These are phyloP conservation scores for Aricia artaxerxes DNA, from an alignment of 2,888 invertebrate species.

Conservation along the genomic window DNA sequence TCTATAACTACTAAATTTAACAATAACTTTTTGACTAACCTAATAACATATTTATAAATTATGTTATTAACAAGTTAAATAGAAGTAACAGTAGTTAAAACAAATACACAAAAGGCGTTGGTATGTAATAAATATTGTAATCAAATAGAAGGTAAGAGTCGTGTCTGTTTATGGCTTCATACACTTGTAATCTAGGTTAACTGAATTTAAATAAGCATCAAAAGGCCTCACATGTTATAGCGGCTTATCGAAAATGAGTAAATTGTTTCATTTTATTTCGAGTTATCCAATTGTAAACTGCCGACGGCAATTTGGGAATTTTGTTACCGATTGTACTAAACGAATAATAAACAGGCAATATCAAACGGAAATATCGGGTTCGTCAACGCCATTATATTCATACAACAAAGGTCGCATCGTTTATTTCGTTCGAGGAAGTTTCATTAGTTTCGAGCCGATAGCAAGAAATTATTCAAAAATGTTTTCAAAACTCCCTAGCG, in stretches of 20 bases:
- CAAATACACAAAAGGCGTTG: background rate
- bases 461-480: conserved; percentile 31
- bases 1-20: background rate
- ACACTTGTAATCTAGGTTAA: conserved; percentile 46
- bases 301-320: conserved; percentile 43
- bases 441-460: conserved; percentile 44
- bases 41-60: too few relatives aligned
- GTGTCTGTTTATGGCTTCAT: conserved; percentile 45
- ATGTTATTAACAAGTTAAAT: too few relatives aligned
- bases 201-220: conserved; percentile 45
- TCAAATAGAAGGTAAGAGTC: conserved; percentile 40
- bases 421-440: conserved; percentile 51
- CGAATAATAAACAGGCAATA: conserved; percentile 61
- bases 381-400: conserved; percentile 65
- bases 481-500: background rate
- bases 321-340: conserved; percentile 54
- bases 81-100: conserved; percentile 2
- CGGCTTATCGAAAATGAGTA: conserved; percentile 43
- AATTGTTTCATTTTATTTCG: conserved; percentile 40
- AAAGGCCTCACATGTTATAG: conserved; percentile 43
- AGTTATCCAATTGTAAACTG: conserved; percentile 37
- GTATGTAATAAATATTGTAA: conserved; percentile 39
- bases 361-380: conserved; percentile 72
- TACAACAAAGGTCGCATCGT: conserved; percentile 60
- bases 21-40: too few relatives aligned